phyloP scores from a whole-genome alignment of 2,888 invertebrate species.

The Cabera pusaria region DNA sequence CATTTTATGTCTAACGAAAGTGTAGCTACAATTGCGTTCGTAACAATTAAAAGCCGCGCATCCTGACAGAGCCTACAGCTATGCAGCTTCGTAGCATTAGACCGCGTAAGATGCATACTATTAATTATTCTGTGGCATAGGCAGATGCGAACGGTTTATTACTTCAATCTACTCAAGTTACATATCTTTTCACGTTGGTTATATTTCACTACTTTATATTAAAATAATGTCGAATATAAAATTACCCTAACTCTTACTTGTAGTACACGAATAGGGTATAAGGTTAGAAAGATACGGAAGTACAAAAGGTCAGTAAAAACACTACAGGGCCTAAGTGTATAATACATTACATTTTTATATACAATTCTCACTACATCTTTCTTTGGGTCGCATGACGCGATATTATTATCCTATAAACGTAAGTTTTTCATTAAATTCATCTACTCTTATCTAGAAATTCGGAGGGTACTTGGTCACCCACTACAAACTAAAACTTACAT shows the following conservation, averaged over 20 bases:
- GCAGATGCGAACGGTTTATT: too few species aligned
- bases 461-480: constrained; percentile 63
- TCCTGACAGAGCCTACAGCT: too few species aligned
- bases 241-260: constrained; percentile 10
- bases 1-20: too few species aligned
- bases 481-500: constrained; percentile 35
- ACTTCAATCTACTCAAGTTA: too few species aligned
- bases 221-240: too few species aligned
- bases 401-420: constrained; percentile 33
- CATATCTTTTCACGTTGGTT: too few species aligned
- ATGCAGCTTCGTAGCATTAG: too few species aligned
- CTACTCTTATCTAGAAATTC: constrained; percentile 60
- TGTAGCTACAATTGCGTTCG: too few species aligned
- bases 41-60: too few species aligned
- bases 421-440: constrained; percentile 43
- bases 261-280: constrained; percentile 32
- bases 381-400: constrained; percentile 50
- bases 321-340: constrained; percentile 69
- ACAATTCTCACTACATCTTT: constrained; percentile 75
- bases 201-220: too few species aligned
- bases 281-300: constrained; percentile 59
- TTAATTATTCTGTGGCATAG: too few species aligned
- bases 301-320: constrained; percentile 78
- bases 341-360: constrained; percentile 56
- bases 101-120: too few species aligned